Evolutionary conservation across 1,140 invertebrate species (phyloP).

Genomic region (Hyphantria cunea): DNA sequence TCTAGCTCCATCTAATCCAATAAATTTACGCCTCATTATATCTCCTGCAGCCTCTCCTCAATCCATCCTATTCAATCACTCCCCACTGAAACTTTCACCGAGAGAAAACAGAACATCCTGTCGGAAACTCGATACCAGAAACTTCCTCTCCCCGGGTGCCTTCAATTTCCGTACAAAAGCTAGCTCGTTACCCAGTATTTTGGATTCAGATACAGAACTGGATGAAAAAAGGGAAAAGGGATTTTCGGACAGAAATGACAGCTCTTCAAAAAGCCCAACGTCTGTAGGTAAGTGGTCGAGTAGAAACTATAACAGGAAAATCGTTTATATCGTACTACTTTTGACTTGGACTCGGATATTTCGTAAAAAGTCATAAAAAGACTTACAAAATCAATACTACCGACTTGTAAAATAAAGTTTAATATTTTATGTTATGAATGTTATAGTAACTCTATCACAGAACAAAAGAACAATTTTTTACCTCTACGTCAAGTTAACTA

Average conservation of each 20-base stretch:
- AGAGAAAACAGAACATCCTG: constrained; percentile 50
- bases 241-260: constrained; percentile 71
- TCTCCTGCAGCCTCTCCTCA: constrained; percentile 81
- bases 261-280: constrained; percentile 82
- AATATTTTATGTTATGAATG: no score
- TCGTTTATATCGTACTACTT: no score
- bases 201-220: constrained; percentile 88
- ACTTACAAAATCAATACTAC: no score
- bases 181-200: constrained; percentile 89
- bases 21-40: constrained; percentile 83
- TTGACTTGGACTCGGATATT: no score
- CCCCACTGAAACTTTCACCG: constrained; percentile 56
- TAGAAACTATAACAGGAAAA: no score
- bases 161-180: constrained; percentile 86
- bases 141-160: constrained; percentile 82
- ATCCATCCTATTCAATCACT: constrained; percentile 59
- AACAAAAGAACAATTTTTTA: no score
- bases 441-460: no score
- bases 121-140: constrained; percentile 64
- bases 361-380: no score
- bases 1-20: constrained; percentile 68
- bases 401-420: no score
- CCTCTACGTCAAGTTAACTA: no score
- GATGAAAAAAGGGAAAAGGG: constrained; percentile 79
- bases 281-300: constrained; percentile 82